Conservation (phyloP, 30 jellyfish, hydroid and myxozoan genomes). For the Aurelia sp. region DNA sequence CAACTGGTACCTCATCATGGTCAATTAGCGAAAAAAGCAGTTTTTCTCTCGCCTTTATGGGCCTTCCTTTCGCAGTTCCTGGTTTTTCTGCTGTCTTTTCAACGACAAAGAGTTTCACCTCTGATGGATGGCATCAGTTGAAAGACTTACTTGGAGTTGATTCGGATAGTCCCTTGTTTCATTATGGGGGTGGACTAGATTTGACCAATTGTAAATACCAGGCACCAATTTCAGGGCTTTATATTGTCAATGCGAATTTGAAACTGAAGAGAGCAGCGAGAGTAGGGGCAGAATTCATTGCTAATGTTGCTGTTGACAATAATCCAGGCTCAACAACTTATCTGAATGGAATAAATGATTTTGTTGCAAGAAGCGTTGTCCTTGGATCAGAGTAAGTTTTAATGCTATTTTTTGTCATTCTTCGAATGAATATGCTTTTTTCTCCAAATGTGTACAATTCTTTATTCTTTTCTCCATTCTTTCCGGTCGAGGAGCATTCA, state of each 20-base stretch:
- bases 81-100: slow-evolving; percentile 85
- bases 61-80: slow-evolving; percentile 66
- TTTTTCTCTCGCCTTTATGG: slow-evolving; percentile 71
- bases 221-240: slow-evolving; percentile 80
- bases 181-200: slow-evolving; percentile 81
- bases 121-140: slow-evolving; percentile 72
- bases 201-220: slow-evolving; percentile 58
- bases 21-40: slow-evolving; percentile 67
- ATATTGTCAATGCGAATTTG: slow-evolving; percentile 73
- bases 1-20: slow-evolving; percentile 78
- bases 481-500: too few relatives aligned
- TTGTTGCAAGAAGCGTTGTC: slow-evolving; percentile 38
- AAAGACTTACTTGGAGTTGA: slow-evolving; percentile 28
- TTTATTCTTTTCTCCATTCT: too few relatives aligned
- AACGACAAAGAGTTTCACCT: slow-evolving; percentile 24
- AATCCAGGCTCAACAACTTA: slow-evolving; percentile 53
- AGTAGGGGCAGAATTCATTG: slow-evolving; percentile 57
- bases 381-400: slow-evolving; percentile 61
- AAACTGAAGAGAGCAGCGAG: slow-evolving; percentile 78
- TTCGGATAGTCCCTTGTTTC: slow-evolving; percentile 54
- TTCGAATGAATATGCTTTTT: too few relatives aligned
- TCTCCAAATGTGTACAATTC: too few relatives aligned
- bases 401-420: neutral
- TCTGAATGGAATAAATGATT: slow-evolving; percentile 86
- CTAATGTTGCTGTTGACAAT: slow-evolving; percentile 72